phyloP scores from a whole-genome alignment of 2,797 vertebrate species.

The Cichlasoma orientale region DNA sequence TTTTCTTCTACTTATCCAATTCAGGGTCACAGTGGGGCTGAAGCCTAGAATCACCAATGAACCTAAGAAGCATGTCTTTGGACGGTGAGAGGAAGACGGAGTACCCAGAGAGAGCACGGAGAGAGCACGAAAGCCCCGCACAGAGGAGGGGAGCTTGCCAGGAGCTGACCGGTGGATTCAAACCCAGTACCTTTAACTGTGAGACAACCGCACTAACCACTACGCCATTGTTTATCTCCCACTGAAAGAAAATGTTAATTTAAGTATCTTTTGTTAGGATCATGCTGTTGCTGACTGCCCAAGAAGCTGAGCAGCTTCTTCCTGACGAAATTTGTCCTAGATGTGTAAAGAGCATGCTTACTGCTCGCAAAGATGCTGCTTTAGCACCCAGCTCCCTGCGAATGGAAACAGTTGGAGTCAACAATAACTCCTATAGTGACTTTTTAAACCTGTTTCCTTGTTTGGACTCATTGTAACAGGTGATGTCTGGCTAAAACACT shows the following conservation, averaged over 20 bases:
- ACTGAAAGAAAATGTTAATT: background rate
- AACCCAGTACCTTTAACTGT: background rate
- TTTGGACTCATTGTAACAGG: constrained; percentile 10
- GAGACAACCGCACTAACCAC: background rate
- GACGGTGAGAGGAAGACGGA: background rate
- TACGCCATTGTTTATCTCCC: background rate
- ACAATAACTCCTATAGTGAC: constrained; percentile 33
- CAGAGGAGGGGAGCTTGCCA: background rate
- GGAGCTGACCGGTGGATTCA: background rate
- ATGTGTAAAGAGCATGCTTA: constrained; percentile 36
- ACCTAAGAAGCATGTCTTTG: background rate
- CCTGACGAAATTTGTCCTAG: constrained; percentile 28
- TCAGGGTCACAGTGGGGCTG: too few relatives aligned
- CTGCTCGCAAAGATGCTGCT: constrained; percentile 40
- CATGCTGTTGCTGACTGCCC: constrained; percentile 6
- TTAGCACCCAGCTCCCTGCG: constrained; percentile 25
- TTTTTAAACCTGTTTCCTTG: constrained; percentile 20
- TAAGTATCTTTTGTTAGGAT: constrained; percentile 12
- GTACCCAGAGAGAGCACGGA: background rate
- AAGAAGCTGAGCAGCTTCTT: constrained; percentile 3
- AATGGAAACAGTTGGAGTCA: constrained; percentile 35
- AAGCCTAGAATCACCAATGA: background rate
- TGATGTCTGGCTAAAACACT: background rate
- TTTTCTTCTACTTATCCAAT: background rate
- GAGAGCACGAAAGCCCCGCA: background rate